Evolutionary conservation across 2,888 invertebrate species (phyloP).

Genomic region (Quadroppia sp.): DNA sequence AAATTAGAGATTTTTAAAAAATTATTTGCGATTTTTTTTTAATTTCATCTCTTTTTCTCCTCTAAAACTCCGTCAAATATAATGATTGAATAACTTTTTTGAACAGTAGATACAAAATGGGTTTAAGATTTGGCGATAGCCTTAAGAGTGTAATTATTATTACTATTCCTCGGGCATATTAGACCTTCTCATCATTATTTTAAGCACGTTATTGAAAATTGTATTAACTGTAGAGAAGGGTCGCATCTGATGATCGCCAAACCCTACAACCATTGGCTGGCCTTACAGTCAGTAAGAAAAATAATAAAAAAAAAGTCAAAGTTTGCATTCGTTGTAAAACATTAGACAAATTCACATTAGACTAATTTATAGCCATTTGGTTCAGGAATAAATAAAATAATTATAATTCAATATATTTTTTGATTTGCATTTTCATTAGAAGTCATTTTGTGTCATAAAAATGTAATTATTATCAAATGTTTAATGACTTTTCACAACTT

Average conservation of each 20-base stretch:
- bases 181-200: conserved; percentile 31
- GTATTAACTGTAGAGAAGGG: neutral
- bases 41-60: conserved; percentile 5
- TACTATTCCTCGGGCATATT: conserved; percentile 27
- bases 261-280: neutral
- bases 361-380: conserved; percentile 12
- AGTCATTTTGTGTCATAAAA: neutral
- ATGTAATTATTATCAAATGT: too few relatives aligned
- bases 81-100: conserved; percentile 17
- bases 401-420: conserved; percentile 4
- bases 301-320: too few relatives aligned
- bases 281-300: too few relatives aligned
- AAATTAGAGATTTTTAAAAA: conserved; percentile 7
- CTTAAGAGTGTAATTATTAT: conserved; percentile 29
- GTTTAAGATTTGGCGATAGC: conserved; percentile 11
- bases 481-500: conserved; percentile 5
- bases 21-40: conserved; percentile 16
- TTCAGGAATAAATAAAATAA: neutral
- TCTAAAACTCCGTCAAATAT: conserved; percentile 10
- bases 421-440: conserved; percentile 11
- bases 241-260: neutral
- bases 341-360: neutral
- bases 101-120: conserved; percentile 21
- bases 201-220: conserved; percentile 3
- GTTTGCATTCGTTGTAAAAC: too few relatives aligned